Base-by-base conservation (phyloP, 2,113 vertebrate genomes). In the Falcunculus frontatus region DNA sequence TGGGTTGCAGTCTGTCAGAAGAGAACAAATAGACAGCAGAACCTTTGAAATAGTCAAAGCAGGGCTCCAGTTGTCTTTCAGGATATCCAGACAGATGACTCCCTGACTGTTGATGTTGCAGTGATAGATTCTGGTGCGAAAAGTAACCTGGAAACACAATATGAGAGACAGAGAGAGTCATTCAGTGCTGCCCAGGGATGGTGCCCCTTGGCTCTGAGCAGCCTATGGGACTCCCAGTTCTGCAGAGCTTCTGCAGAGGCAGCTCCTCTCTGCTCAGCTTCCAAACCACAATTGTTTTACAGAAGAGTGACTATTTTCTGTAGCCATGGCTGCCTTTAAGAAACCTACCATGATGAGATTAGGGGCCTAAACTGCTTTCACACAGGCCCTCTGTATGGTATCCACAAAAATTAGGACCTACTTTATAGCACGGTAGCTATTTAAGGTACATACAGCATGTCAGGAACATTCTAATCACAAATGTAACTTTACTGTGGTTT, bases 41-140 rank as follows among this genome's bases (percentile, higher is more conserved):
- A 99, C 99, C 97, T 99, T 99, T 97, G 99, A 99, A 98, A 99
- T 99, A 97, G 98, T 99, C 98, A 99, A 98, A 97, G 99, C 99
- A 79, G 98, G 99, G 96, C 99, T 99, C 99, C 99, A 99, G 98
- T 99, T 99, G 97, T 99, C 99, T 97, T 99, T 99, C 97, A 99
- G 98, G 96, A 99, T 99, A 97, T 99, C 99, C 98, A 99, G 97
- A 97, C 99, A 99, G 98, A 99, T 99, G 97, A 99, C 98, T 97
- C 99, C 99, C 98, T 99, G 99, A 98, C 99, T 99, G 98, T 99
- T 99, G 98, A 99, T 99, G 98, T 99, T 99, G 98, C 99, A 99
- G 98, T 99, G 99, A 97, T 99, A 99, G 97, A 99, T 99, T 98
- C 99, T 98, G 96, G 98, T 99, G 72, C 98, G 98, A 97, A 99